phyloP scores from a whole-genome alignment of 2,888 invertebrate genomes.

The Netelia fuscicornis region DNA sequence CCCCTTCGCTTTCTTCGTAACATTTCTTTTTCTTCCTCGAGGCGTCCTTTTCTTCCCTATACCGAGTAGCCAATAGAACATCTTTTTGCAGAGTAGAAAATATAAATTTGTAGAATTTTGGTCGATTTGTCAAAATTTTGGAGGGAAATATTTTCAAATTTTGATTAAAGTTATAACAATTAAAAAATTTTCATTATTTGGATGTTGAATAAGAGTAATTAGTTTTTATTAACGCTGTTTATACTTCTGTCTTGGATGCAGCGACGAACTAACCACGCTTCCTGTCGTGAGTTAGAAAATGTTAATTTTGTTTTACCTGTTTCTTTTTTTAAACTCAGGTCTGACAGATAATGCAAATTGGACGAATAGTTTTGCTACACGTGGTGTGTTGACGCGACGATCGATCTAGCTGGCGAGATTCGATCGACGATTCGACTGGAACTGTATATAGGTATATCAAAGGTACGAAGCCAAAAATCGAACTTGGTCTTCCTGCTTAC shows the following conservation, averaged over 20 bases:
- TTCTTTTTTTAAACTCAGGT: constrained; percentile 41
- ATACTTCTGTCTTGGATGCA: neutral
- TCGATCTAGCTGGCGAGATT: constrained; percentile 50
- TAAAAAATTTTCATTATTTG: too few species aligned
- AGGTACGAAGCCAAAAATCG: constrained; percentile 46
- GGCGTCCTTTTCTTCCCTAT: neutral
- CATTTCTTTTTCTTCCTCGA: constrained; percentile 36
- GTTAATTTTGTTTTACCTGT: constrained; percentile 33
- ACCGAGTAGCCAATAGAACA: too few species aligned
- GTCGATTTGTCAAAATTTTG: neutral
- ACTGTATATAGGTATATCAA: constrained; percentile 3
- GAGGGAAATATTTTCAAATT: too few species aligned
- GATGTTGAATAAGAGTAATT: too few species aligned
- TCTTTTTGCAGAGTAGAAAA: too few species aligned
- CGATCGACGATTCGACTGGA: constrained; percentile 47
- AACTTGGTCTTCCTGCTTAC: constrained; percentile 52
- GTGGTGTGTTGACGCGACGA: constrained; percentile 35
- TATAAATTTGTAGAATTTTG: neutral
- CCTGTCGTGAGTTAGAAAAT: constrained; percentile 60
- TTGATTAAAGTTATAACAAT: too few species aligned
- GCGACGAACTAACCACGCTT: constrained; percentile 42
- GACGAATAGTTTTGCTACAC: constrained; percentile 41
- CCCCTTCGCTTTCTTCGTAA: constrained; percentile 40
- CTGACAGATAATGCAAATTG: constrained; percentile 62
- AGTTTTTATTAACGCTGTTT: too few species aligned